Evolutionary conservation across 1,140 invertebrate species (phyloP), one percentile per base, ranked within the genome.

Genomic region (Lepeophtheirus salmonis): DNA sequence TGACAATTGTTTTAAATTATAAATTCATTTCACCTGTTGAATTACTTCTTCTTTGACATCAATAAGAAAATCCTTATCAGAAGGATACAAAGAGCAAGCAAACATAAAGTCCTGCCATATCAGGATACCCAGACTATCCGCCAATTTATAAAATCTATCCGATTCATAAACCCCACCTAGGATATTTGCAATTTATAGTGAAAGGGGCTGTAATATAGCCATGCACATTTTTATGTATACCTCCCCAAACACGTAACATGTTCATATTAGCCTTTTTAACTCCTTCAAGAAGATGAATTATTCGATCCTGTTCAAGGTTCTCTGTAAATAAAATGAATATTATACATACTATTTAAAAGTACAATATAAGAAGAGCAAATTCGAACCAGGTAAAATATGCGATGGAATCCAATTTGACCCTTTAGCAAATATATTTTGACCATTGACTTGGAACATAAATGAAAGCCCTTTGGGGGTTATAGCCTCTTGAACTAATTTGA

Each of bases 51-150:
- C 68, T 25, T 70, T 69, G 0, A 97, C 88, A 12, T 75, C 80
- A 1, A 65, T 52, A 1, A 97, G 71, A 72, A 92, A 97, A 10
- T 75, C 68, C 0, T 72, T 62, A 57, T 79, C 78, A 0, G 79
- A 77, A 3, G 92, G 94, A 73, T 99, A 98, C 81, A 98, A 85
- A 3, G 83, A 78, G 69, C 90, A 97, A 0, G 94, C 94, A 72
- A 97, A 99, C 84, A 97, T 94, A 63, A 97, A 83, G 71, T 98
- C 90, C 51, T 70, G 69, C 69, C 69, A 70, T 54, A 70, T 67
- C 2, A 70, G 23, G 10, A 70, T 63, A 2, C 69, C 69, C 41
- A 68, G 49, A 60, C 62, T 23, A 55, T 64, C 64, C 13, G 63
- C 63, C 4, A 56, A 1, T 6, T 25, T 20, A 30, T 61, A 61